Evolutionary conservation across 2,797 vertebrate genomes (phyloP), one percentile per base, ranked within the genome.

Genomic region (Onychomys torridus): DNA sequence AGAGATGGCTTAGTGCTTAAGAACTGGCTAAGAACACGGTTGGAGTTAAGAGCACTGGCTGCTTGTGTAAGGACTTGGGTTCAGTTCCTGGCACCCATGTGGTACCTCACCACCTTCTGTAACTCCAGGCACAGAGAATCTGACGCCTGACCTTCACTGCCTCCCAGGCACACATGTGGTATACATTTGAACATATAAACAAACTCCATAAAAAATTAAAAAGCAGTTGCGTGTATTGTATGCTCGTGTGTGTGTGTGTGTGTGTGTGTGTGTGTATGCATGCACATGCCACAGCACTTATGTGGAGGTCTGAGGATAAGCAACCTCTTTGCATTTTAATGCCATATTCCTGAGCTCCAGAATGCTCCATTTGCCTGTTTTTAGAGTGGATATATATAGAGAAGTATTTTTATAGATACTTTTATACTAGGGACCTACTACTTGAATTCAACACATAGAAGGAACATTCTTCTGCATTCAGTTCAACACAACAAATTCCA

Each of bases 341-440:
- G 49, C 82, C 29, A 8, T 59, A 49, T 90, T 95, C 46, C 77
- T 92, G 85, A 32, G 57, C 52, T 89, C 49, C 3, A 14, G 77
- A 75, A 83, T 90, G 92, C 76, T 90, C 52, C 87, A 91, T 65
- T 83, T 94, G 91, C 59, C 40, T 69, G 40, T 95, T 94, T 95
- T 75, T 34, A 55, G 93, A 65, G 55, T 91, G 77, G 93, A 90
- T 97, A 97, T 95, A 96, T 97, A 19, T 69, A n/a, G 95, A 59
- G 55, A 93, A 85, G 78, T 93, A 95, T 94, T 97, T 97, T 96
- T 95, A 79, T 95, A 96, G 87, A 89, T 34, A 49, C 16, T 86
- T 94, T 92, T 63, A 86, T 90, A 69, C 88, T 83, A 85, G 95
- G 61, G 95, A 90, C 87, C 91, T 69, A 67, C 93, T 91, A 89